These are phyloP conservation scores for Orius insidiosus DNA, from an alignment of 1,140 invertebrate species.

Conservation along the genomic window DNA sequence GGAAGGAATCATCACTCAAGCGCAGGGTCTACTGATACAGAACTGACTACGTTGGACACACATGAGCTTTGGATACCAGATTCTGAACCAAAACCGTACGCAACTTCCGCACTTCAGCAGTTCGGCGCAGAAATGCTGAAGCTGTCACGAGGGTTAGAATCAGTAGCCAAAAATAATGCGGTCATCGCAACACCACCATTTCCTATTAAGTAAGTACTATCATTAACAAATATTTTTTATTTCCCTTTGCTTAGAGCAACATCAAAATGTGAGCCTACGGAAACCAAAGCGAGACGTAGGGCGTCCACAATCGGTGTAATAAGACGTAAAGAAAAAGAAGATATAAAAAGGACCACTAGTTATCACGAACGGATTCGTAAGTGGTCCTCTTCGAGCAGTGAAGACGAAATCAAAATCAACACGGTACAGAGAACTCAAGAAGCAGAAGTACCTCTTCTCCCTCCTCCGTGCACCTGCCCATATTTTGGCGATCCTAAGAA, in stretches of 20 bases:
- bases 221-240: not conserved
- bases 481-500: slow-evolving; percentile 45
- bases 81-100: slow-evolving; percentile 55
- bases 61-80: slow-evolving; percentile 66
- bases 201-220: not conserved
- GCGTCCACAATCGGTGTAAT: slow-evolving; percentile 35
- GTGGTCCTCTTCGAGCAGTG: slow-evolving; percentile 13
- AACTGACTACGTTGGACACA: slow-evolving; percentile 57
- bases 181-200: not conserved
- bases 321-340: slow-evolving; percentile 3
- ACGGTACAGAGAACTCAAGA: slow-evolving; percentile 13
- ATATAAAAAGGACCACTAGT: slow-evolving; percentile 30
- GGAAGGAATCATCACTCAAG: slow-evolving; percentile 15
- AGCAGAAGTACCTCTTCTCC: slow-evolving; percentile 27
- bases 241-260: not conserved
- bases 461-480: slow-evolving; percentile 56
- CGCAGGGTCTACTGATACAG: slow-evolving; percentile 59
- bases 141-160: slow-evolving; percentile 54
- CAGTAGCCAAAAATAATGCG: not conserved
- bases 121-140: slow-evolving; percentile 69
- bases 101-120: slow-evolving; percentile 61
- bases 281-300: slow-evolving; percentile 29
- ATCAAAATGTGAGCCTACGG: slow-evolving; percentile 16
- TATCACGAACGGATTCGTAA: slow-evolving; percentile 27
- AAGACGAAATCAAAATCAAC: slow-evolving; percentile 13